Conservation (phyloP, 37 sponge, comb jelly and placozoan genomes). For the Diacarnus erythraeanus region DNA sequence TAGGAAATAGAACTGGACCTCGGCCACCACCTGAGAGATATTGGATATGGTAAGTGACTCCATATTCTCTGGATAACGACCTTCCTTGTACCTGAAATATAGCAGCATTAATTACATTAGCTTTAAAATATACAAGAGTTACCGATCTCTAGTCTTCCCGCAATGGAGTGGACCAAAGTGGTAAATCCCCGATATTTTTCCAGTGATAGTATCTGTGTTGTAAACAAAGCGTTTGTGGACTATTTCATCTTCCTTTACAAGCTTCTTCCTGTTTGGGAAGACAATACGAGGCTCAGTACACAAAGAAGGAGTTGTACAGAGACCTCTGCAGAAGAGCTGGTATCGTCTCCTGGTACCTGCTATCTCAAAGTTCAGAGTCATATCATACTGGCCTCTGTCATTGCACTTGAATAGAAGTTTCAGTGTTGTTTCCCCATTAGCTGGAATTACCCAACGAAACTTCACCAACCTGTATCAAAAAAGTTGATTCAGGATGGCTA, state of each 20-base stretch:
- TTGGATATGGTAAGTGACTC: slow-evolving; percentile 87
- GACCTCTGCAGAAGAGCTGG: slow-evolving; percentile 93
- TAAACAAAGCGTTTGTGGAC: slow-evolving; percentile 86
- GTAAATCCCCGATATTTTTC: too few species aligned
- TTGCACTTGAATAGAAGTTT: slow-evolving; percentile 74
- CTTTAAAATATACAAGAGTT: not conserved
- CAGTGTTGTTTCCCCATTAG: slow-evolving; percentile 77
- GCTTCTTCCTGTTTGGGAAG: slow-evolving; percentile 79
- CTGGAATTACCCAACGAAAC: slow-evolving; percentile 92
- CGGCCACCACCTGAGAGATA: slow-evolving; percentile 57
- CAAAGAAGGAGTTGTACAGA: slow-evolving; percentile 81
- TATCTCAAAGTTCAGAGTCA: slow-evolving; percentile 92
- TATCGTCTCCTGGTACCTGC: slow-evolving; percentile 82
- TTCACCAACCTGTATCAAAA: slow-evolving; percentile 56
- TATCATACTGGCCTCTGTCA: slow-evolving; percentile 77
- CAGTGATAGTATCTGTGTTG: slow-evolving; percentile 45
- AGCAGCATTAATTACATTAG: not conserved
- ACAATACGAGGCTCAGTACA: slow-evolving; percentile 85
- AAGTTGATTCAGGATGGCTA: not conserved
- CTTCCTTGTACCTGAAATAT: slow-evolving; percentile 68
- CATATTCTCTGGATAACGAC: slow-evolving; percentile 92
- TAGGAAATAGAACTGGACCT: slow-evolving; percentile 83
- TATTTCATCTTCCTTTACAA: slow-evolving; percentile 71
- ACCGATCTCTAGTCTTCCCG: slow-evolving; percentile 87
- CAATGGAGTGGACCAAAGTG: slow-evolving; percentile 94